Evolutionary conservation across 2,113 vertebrate genomes (phyloP).

Genomic region (Gavia stellata): DNA sequence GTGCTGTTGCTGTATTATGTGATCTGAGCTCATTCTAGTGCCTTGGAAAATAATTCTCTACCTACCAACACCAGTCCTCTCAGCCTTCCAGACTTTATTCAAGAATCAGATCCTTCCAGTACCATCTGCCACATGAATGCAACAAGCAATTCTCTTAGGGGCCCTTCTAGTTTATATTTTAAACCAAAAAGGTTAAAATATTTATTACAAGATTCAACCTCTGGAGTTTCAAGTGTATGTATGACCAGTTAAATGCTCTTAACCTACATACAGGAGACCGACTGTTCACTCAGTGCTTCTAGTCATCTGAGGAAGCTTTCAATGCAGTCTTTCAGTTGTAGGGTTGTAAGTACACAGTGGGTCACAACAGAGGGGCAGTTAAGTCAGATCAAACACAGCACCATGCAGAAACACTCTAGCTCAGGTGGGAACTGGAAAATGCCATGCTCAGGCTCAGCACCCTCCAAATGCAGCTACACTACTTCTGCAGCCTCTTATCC

Average conservation of each 20-base stretch:
- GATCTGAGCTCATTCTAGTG: neutral
- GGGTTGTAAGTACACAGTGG: neutral
- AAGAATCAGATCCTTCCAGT: neutral
- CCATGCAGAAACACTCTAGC: neutral
- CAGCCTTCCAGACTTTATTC: neutral
- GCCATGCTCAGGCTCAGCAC: neutral
- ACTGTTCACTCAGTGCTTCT: neutral
- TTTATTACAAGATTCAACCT: neutral
- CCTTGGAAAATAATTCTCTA: neutral
- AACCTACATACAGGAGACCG: neutral
- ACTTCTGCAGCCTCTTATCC: neutral
- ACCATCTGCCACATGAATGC: neutral
- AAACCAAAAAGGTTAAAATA: neutral
- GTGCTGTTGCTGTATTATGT: neutral
- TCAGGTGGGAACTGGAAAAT: neutral
- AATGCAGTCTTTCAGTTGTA: neutral
- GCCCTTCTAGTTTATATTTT: neutral
- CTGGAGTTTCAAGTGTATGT: neutral
- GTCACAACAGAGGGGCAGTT: neutral
- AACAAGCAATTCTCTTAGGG: neutral
- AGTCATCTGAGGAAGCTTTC: neutral
- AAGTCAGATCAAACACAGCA: neutral
- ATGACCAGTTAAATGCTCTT: neutral
- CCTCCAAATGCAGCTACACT: neutral
- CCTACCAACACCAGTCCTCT: neutral